Evolutionary conservation across 2,113 vertebrate genomes (phyloP), one percentile per base, ranked within the genome.

Genomic region (Clarias batrachus): DNA sequence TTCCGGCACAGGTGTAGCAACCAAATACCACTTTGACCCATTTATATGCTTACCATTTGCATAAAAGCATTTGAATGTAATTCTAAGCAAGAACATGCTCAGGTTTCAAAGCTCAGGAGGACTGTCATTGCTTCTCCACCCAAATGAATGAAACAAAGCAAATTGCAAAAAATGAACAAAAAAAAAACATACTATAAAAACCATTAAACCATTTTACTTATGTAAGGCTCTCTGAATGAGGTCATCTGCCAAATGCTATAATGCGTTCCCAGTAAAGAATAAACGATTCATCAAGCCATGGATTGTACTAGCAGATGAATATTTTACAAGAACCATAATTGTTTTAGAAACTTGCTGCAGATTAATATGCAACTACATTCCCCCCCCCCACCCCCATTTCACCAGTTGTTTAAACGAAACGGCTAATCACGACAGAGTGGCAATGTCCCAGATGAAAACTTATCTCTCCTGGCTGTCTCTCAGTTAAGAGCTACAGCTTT

Each of bases 21-120:
- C 19, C 11, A n/a, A 30, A 56, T 25, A 79, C 14, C 8, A 81
- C 37, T 6, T 3, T 54, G 25, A 48, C 13, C n/a, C 41, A 52
- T 48, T 23, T 76, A 76, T 1, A 52, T 54, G 16, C n/a, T 52
- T 14, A 16, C 27, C 41, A 57, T 83, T 83, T 83, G 82, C 27
- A 83, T 83, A 37, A 33, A 37, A 33, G 82, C 11, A 83, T 83
- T 83, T 83, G 82, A 57, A 83, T 83, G 27, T 59, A 56, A 33
- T 37, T 80, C 37, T 27, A 66, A 66, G 7, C 37, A 83, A 70
- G 54, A 56, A 27, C 14, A 59, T 21, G 8, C 12, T 30, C 56
- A 30, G 14, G 56, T 33, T 59, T 33, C 27, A 30, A 74, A 48
- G 16, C 23, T 78, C 52, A 52, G 14, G 4, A 12, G 7, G 4